Base-by-base conservation (phyloP, 2,888 invertebrate genomes). In the Dynastes maya region DNA sequence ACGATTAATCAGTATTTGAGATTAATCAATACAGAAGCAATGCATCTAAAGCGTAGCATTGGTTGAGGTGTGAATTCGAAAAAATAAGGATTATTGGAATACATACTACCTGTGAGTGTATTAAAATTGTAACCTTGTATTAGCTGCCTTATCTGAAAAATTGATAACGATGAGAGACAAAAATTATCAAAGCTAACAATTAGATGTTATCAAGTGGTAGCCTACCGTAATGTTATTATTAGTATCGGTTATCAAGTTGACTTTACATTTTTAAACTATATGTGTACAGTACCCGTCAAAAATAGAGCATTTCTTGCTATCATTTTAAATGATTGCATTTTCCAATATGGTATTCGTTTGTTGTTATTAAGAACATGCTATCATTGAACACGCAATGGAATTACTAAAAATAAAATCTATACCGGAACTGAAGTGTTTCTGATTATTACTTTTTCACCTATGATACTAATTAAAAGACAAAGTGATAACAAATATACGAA, bases 181-280 rank as follows among this genome's bases (percentile, higher is more conserved):
- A 68, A 51, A 29, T 68, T 68, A 51, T 68, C 22, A 51, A 51
- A 51, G 68, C 51, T 68, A 68, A 68, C 45, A 68, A 51, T 68
- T 68, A 68, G 51, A 27, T 68, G 51, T 68, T 29, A 68, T 51
- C 68, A 68, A 68, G 22, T 29, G 22, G 22, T 49, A 68, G 68
- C 51, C 51, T 68, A 68, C 51, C 51, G 68, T 68, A 68, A 68
- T 22, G 51, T 51, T 49, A 49, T 67, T 67, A 68, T 27, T 68
- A 29, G 29, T 68, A 68, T 68, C 51, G 22, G 68, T 68, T 68
- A 68, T 68, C 68, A 51, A 51, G 27, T 51, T 51, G 51, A 51
- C 51, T 68, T 29, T 29, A 63, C 45, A 45, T 67, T 68, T 68
- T 68, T 51, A 51, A 51, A 51, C 51, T 68, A 29, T 40, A 51